Percentiles rank a stretch among this genome's conserved stretches.
Evolutionary conservation across 2,797 vertebrate species (phyloP).

Genomic region (Glyptemys insculpta): DNA sequence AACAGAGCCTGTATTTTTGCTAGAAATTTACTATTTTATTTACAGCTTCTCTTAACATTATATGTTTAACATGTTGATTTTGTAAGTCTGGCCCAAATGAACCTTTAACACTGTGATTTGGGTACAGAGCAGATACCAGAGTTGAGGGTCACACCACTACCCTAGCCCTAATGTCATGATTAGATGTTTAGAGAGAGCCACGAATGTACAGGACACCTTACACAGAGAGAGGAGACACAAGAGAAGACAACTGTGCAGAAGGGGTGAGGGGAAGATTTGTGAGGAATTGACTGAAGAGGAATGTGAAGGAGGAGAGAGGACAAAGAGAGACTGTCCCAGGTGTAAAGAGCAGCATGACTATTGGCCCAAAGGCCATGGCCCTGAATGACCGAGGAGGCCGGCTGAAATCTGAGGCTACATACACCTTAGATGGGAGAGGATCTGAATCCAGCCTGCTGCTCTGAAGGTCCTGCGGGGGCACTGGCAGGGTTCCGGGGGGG

Average conservation of each 20-base stretch:
- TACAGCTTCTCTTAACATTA: constrained; percentile 49
- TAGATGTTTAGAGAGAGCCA: not conserved
- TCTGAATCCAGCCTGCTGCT: not conserved
- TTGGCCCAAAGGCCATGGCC: not conserved
- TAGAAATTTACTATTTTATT: constrained; percentile 56
- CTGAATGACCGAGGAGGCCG: not conserved
- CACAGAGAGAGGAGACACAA: not conserved
- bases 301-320: not conserved
- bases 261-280: not conserved
- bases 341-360: not conserved
- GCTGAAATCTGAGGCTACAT: not conserved
- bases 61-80: not conserved
- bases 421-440: not conserved
- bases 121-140: not conserved
- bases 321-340: not conserved
- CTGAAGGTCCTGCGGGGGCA: not conserved
- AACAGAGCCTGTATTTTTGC: constrained; percentile 47
- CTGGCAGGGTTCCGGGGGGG: fast-evolving
- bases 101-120: not conserved
- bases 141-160: not conserved
- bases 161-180: not conserved
- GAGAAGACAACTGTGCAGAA: not conserved
- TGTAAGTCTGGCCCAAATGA: not conserved
- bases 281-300: not conserved
- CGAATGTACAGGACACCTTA: not conserved